Percentiles rank a stretch among this genome's conserved stretches.
Evolutionary conservation across 1,140 invertebrate species (phyloP).

Genomic region (Brachionus angularis): DNA sequence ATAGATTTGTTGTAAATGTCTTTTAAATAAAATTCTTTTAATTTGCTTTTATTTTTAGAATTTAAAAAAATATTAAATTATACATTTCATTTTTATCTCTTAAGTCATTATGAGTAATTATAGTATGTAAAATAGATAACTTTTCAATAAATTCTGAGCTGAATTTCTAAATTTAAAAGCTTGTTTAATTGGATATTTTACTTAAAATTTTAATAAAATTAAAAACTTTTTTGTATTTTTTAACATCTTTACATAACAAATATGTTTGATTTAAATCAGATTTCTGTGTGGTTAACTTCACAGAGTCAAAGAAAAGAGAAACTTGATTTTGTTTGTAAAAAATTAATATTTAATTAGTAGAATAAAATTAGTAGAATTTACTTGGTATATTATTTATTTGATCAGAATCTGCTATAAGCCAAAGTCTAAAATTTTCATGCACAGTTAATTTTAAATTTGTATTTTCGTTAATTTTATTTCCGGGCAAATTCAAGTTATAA

Average conservation of each 20-base stretch:
- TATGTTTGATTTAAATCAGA: background rate
- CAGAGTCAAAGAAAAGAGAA: slow-evolving; percentile 9
- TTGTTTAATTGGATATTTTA: background rate
- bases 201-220: background rate
- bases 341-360: background rate
- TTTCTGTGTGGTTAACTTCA: background rate
- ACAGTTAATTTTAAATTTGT: background rate
- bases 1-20: slow-evolving; percentile 7
- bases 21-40: too few species aligned
- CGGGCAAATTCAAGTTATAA: slow-evolving; percentile 27
- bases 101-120: slow-evolving; percentile 3
- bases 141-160: background rate
- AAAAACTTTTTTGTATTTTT: background rate
- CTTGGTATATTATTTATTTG: slow-evolving; percentile 8
- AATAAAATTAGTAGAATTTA: too few species aligned
- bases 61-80: too few species aligned
- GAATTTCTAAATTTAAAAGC: background rate
- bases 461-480: background rate
- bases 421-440: slow-evolving; percentile 33
- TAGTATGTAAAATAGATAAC: background rate
- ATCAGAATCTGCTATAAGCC: slow-evolving; percentile 15
- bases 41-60: too few species aligned
- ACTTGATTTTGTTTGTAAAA: background rate
- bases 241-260: slow-evolving; percentile 3
- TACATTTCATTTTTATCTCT: background rate